Percentiles rank a stretch among this genome's conserved stretches.
Conservation (phyloP, 2,113 vertebrate species). For the Gnathonemus longibarbis region DNA sequence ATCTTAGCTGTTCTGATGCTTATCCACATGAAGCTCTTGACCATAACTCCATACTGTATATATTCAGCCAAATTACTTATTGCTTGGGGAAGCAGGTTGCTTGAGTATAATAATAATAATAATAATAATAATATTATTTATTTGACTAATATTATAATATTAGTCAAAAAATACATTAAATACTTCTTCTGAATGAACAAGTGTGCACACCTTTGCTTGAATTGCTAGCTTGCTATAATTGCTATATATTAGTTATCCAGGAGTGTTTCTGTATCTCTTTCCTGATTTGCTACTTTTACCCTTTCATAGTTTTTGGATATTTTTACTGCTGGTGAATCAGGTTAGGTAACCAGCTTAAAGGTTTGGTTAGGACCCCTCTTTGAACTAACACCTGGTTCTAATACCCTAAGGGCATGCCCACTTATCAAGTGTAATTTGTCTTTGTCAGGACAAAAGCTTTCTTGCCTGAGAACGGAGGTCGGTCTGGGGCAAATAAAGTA, state of each 20-base stretch:
- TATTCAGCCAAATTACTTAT: neutral
- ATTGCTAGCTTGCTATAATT: neutral
- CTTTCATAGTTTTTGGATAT: neutral
- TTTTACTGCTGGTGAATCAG: neutral
- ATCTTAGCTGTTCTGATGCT: neutral
- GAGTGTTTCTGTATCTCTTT: neutral
- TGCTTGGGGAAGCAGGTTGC: neutral
- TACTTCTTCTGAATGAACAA: neutral
- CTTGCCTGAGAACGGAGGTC: slow-evolving; percentile 54
- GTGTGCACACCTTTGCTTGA: neutral
- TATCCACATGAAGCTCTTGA: neutral
- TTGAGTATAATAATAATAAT: neutral
- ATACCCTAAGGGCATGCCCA: neutral
- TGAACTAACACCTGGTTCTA: neutral
- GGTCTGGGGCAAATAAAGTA: slow-evolving; percentile 70
- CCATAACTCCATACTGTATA: neutral
- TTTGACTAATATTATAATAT: neutral
- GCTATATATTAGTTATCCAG: neutral
- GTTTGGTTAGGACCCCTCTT: neutral
- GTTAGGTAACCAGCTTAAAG: neutral
- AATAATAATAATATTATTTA: too few species aligned
- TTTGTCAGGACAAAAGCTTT: slow-evolving; percentile 65
- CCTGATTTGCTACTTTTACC: neutral
- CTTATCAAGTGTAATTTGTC: neutral
- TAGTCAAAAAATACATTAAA: neutral